phyloP scores from a whole-genome alignment of 2,113 vertebrate genomes.

The Cynopterus brachyotis region DNA sequence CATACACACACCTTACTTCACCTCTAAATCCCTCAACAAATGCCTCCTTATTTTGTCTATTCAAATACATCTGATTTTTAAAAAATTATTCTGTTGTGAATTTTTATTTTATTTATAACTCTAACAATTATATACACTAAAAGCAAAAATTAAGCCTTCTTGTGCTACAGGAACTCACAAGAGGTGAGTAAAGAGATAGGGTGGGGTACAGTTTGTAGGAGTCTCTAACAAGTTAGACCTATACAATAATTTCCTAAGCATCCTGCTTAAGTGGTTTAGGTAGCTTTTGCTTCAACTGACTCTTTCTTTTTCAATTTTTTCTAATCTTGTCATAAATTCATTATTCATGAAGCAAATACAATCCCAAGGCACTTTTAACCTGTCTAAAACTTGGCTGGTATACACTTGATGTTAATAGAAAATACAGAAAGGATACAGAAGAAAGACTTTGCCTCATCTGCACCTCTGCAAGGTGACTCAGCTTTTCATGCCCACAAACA shows the following conservation, averaged over 20 bases:
- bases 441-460: neutral
- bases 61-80: neutral
- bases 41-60: neutral
- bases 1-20: neutral
- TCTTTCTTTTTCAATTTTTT: neutral
- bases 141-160: neutral
- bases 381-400: neutral
- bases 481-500: neutral
- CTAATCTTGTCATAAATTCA: neutral
- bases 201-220: neutral
- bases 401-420: neutral
- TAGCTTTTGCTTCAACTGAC: neutral
- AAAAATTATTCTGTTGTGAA: neutral
- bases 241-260: neutral
- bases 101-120: neutral
- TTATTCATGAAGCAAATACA: neutral
- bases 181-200: neutral
- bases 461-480: constrained; percentile 22
- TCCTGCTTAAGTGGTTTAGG: neutral
- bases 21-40: neutral
- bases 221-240: neutral
- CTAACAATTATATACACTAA: neutral
- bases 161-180: neutral
- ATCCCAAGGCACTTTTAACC: neutral
- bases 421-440: neutral